These are phyloP conservation scores for Perognathus longimembris DNA, from an alignment of 2,113 vertebrate genomes.

Conservation along the genomic window DNA sequence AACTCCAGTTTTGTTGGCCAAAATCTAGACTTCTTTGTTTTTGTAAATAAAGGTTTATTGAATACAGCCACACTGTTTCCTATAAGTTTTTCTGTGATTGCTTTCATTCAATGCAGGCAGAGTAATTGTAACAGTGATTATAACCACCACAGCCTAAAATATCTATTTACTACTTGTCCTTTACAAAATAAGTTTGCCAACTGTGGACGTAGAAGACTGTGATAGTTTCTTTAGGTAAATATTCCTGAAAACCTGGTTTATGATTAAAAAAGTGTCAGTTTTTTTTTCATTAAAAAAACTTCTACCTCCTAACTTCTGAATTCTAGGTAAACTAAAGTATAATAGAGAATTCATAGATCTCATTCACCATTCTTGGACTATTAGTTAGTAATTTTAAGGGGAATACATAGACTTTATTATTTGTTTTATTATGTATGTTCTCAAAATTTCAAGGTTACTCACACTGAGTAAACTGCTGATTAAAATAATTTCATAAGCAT, in stretches of 20 bases:
- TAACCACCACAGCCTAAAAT: neutral
- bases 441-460: slow-evolving; percentile 1
- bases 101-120: neutral
- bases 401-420: neutral
- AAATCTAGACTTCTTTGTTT: slow-evolving; percentile 22
- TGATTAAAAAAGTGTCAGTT: neutral
- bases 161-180: neutral
- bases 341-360: neutral
- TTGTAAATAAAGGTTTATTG: slow-evolving; percentile 12
- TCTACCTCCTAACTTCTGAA: neutral
- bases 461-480: neutral
- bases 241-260: neutral
- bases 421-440: neutral
- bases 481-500: slow-evolving; percentile 37
- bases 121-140: neutral
- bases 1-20: neutral
- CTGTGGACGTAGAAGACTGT: neutral
- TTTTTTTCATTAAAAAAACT: slow-evolving; percentile 6
- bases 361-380: neutral
- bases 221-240: neutral
- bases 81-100: neutral
- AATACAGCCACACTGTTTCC: neutral
- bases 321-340: neutral
- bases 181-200: neutral
- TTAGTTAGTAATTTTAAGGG: neutral